phyloP scores from a whole-genome alignment of 2,888 invertebrate genomes.

The Elgonia sp. region DNA sequence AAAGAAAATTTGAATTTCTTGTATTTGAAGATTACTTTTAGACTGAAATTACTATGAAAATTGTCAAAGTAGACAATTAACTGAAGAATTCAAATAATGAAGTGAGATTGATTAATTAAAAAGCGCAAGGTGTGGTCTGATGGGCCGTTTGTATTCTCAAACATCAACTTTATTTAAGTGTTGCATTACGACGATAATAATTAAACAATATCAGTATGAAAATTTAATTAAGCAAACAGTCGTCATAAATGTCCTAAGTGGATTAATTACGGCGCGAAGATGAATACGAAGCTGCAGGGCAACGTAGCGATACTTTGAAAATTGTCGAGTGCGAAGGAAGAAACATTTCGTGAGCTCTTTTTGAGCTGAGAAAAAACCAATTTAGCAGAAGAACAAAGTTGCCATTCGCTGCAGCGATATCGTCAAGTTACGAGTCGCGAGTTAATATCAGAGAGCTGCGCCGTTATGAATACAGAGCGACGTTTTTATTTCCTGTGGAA shows the following conservation, averaged over 20 bases:
- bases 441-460: conserved; percentile 78
- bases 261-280: conserved; percentile 39
- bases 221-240: conserved; percentile 53
- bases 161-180: conserved; percentile 23
- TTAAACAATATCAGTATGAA: conserved; percentile 45
- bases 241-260: conserved; percentile 34
- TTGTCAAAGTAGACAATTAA: too few relatives aligned
- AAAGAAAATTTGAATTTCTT: too few relatives aligned
- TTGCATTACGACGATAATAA: conserved; percentile 21
- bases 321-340: conserved; percentile 57
- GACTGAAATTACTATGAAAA: too few relatives aligned
- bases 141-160: conserved; percentile 31
- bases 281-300: conserved; percentile 38
- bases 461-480: conserved; percentile 75
- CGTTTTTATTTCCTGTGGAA: conserved; percentile 78
- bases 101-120: conserved; percentile 19
- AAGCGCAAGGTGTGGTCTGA: background rate
- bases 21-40: too few relatives aligned
- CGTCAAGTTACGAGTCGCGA: conserved; percentile 72
- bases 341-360: conserved; percentile 53
- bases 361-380: conserved; percentile 57
- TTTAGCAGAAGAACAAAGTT: conserved; percentile 71
- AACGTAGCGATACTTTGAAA: conserved; percentile 34
- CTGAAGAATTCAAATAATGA: background rate
- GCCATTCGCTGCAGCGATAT: conserved; percentile 68